Conservation (phyloP, 2,888 invertebrate genomes). For the Altica lythri region DNA sequence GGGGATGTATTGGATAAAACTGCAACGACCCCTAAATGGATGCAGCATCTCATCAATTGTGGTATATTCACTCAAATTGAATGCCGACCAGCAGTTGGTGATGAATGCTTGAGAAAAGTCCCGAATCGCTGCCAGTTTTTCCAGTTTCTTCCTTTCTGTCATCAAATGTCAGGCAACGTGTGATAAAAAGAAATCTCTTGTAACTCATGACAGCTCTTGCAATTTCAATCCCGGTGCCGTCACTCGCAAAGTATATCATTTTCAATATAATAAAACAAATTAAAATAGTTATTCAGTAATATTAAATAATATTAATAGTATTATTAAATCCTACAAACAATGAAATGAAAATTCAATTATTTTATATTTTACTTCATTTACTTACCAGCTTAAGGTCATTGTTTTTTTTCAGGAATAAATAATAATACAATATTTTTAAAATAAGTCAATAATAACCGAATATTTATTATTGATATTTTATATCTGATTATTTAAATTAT, state of each 20-base stretch:
- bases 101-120: constrained; percentile 20
- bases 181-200: constrained; percentile 33
- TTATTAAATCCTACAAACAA: no score
- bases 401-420: no score
- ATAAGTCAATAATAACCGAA: no score
- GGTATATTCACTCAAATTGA: constrained; percentile 17
- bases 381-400: no score
- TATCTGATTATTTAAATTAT: no score
- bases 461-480: no score
- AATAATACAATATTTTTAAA: no score
- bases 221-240: constrained; percentile 32
- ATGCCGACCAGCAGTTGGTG: constrained; percentile 18
- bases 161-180: constrained; percentile 33
- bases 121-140: constrained; percentile 28
- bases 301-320: no score
- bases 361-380: no score
- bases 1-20: constrained; percentile 23
- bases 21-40: constrained; percentile 26
- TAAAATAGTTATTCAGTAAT: no score
- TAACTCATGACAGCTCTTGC: constrained; percentile 33
- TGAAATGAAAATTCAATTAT: no score
- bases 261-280: no score
- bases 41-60: constrained; percentile 29
- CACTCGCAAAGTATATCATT: constrained; percentile 29
- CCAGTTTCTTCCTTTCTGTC: constrained; percentile 32